These are phyloP conservation scores for Heliconius himera DNA, from an alignment of 1,140 invertebrate species.

Conservation along the genomic window DNA sequence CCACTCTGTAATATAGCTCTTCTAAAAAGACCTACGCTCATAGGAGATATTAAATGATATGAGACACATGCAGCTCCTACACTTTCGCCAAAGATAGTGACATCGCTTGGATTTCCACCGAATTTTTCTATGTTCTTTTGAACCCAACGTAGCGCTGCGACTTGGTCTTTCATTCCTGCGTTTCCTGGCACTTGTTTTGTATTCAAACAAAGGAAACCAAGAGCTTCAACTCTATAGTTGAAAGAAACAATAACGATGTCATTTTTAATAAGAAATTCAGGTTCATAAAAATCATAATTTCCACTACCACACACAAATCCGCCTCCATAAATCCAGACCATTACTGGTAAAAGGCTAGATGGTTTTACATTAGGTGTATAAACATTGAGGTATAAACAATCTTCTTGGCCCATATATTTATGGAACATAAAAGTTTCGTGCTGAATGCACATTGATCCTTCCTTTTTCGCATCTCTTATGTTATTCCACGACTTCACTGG, in stretches of 20 bases:
- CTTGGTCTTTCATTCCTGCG: constrained; percentile 83
- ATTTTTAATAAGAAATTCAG: constrained; percentile 84
- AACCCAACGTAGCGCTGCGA: constrained; percentile 82
- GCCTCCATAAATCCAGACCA: constrained; percentile 81
- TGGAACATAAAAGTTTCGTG: constrained; percentile 45
- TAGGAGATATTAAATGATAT: constrained; percentile 62
- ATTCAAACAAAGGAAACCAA: constrained; percentile 84
- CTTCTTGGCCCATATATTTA: constrained; percentile 58
- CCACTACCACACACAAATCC: constrained; percentile 65
- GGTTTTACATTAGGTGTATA: constrained; percentile 62
- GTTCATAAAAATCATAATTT: constrained; percentile 76
- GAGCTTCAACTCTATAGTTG: constrained; percentile 86
- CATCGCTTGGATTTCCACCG: constrained; percentile 74
- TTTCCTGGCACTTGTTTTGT: constrained; percentile 83
- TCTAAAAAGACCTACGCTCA: constrained; percentile 70
- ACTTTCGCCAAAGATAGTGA: constrained; percentile 78
- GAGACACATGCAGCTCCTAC: constrained; percentile 69
- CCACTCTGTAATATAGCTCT: constrained; percentile 60
- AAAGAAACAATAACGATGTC: constrained; percentile 86
- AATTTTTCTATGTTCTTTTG: constrained; percentile 82
- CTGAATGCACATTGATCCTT: constrained; percentile 54
- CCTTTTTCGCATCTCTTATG: constrained; percentile 48
- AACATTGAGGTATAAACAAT: constrained; percentile 76
- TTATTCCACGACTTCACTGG: constrained; percentile 58
- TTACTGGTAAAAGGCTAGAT: constrained; percentile 61